A percentile compares a stretch with the other conserved stretches of the same genome.
Conservation (phyloP, 2,113 vertebrate genomes). For the Sphaerodactylus townsendi region DNA sequence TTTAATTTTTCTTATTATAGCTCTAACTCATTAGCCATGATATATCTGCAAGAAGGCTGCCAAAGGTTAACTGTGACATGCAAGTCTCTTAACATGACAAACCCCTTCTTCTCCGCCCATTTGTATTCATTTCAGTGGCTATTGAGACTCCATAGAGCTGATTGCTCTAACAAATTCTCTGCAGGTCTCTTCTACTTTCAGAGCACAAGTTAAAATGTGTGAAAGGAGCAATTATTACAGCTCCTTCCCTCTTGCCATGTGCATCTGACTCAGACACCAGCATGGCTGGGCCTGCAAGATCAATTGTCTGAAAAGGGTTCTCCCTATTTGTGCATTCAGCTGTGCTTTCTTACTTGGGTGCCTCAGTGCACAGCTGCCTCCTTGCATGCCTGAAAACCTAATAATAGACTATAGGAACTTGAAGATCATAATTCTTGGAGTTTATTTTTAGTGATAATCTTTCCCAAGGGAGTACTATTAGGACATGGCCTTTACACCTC, state of each 20-base stretch:
- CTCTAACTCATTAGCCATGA: constrained; percentile 4
- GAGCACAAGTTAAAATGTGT: background rate
- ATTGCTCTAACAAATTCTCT: constrained; percentile 22
- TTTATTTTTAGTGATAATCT: constrained; percentile 1
- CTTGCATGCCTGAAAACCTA: constrained; percentile 6
- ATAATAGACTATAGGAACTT: constrained; percentile 10
- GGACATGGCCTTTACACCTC: background rate
- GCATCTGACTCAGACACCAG: constrained; percentile 10
- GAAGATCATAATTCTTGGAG: background rate
- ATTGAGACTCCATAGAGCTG: background rate
- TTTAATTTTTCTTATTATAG: constrained; percentile 15
- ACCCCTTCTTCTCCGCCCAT: background rate
- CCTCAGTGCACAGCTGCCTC: constrained; percentile 1
- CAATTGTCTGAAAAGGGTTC: constrained; percentile 7
- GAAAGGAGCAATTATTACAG: constrained; percentile 30
- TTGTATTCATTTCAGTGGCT: constrained; percentile 18
- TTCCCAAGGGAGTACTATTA: background rate
- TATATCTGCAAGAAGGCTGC: constrained; percentile 1
- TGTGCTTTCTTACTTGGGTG: background rate
- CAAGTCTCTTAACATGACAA: constrained; percentile 18
- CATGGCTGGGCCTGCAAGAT: background rate
- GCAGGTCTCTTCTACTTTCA: constrained; percentile 4
- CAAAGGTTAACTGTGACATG: constrained; percentile 10
- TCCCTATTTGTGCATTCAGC: constrained; percentile 17
- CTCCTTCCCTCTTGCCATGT: background rate